Percentiles rank a stretch among this genome's conserved stretches.
These are phyloP conservation scores for Actinostola sp. DNA, from an alignment of 92 coral and sea anemone species.

Conservation along the genomic window DNA sequence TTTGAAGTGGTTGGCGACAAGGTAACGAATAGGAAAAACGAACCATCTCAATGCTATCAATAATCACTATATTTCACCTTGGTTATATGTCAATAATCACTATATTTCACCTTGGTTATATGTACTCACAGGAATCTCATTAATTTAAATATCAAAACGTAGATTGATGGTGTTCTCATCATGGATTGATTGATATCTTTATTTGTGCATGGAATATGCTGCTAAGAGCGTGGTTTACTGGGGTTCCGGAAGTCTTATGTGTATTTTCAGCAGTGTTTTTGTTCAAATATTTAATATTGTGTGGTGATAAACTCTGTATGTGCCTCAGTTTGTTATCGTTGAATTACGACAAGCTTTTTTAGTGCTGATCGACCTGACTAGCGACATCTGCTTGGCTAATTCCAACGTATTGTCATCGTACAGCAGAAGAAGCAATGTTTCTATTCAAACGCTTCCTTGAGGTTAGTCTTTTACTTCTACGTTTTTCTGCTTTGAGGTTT, in stretches of 20 bases:
- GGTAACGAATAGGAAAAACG: too few relatives aligned
- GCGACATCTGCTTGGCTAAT: not conserved
- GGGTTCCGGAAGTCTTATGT: conserved; percentile 10
- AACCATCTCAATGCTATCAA: too few relatives aligned
- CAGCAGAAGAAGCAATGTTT: conserved; percentile 1
- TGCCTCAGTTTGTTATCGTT: conserved; percentile 14
- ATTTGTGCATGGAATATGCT: not conserved
- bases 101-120: not conserved
- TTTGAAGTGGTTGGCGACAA: too few relatives aligned
- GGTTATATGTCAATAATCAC: not conserved
- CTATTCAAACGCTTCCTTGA: conserved; percentile 28
- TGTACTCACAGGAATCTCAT: not conserved
- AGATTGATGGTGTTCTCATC: not conserved
- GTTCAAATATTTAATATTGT: conserved; percentile 26
- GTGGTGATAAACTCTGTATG: conserved; percentile 21
- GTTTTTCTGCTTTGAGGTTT: not conserved
- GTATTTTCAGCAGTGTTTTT: conserved; percentile 8
- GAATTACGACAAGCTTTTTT: not conserved
- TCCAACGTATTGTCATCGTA: not conserved
- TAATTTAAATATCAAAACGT: not conserved
- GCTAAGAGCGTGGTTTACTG: conserved; percentile 1
- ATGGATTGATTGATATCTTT: not conserved
- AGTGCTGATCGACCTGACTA: not conserved
- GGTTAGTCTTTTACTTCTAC: conserved; percentile 6
- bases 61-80: too few relatives aligned